Base-by-base conservation (phyloP, 92 coral and sea anemone genomes). In the Epizoanthus stellaris region DNA sequence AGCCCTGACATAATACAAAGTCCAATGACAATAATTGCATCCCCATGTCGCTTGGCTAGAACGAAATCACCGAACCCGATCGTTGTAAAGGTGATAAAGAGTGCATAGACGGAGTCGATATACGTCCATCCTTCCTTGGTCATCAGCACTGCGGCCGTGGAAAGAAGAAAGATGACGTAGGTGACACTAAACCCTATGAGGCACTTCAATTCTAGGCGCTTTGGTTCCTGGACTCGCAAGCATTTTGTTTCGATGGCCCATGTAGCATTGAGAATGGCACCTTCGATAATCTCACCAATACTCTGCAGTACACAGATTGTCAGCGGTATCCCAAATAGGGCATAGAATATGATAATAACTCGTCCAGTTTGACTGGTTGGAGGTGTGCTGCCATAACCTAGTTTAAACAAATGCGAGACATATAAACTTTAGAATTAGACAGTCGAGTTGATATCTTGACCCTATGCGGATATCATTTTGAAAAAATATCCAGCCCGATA, bases 291-390 rank as follows among this genome's bases (percentile, higher is more conserved):
- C 49, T 70, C 71, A 3, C 89, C 89, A 3, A 80, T 23, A n/a
- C 47, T 71, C 61, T 80, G 82, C 1, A 86, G 85, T 13, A 77
- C 72, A 9, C 60, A 57, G 15, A 86, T 76, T 7, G 38, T 77
- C 25, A 80, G 84, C 5, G 89, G 89, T 40, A 86, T 69, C 77
- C 89, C 85, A 6, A 86, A 40, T 16, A 86, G 39, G 54, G 85
- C 85, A 20, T 79, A 86, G 43, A 86, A 80, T 19, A 86, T 58
- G 66, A 74, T 68, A 47, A 86, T 45, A 58, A 86, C 30, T 38
- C 85, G 73, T 23, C 80, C 71, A 9, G 73, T 61, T 40, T 80
- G 62, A 21, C 85, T 80, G 34, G 39, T 86, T 17, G 89, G 89
- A 15, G 89, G 73, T 13, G 53, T 60, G 76, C 57, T 77, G 17